Evolutionary conservation across 1,140 invertebrate genomes (phyloP), one percentile per base, ranked within the genome.

Genomic region (Drosophila watanabei): DNA sequence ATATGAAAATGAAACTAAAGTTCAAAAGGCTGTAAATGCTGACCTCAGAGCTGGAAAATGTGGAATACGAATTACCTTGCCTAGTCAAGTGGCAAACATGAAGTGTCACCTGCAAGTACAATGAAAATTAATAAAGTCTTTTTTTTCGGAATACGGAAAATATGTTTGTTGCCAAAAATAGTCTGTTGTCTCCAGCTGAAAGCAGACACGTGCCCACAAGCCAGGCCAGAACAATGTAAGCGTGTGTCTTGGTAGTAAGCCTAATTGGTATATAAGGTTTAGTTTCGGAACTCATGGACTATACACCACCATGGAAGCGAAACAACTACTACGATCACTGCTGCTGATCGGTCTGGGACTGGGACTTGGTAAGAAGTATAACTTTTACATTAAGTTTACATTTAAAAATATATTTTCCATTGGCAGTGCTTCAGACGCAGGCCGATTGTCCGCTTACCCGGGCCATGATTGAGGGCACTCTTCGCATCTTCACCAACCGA

Each of bases 401-500:
- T 24, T 48, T 16, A 9, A 24, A 24, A 16, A 2, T 13, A 16
- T 24, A 9, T 16, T 48, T 48, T 4, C 7, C 43, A 11, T 28
- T 70, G 9, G 2, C 13, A 79, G 64, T 79, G 20, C 52, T 71
- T 14, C 75, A 71, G 9, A 14, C 76, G 4, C 4, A 56, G 20
- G 75, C 51, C 10, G 59, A 79, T n/a, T 79, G 77, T 14, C 37
- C 66, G 8, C 37, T 79, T 0, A 32, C 76, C n/a, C 56, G 77
- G 13, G 30, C 59, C 13, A 79, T 79, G 77, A 18, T 79, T 39
- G 76, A 79, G 54, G 76, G 76, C 35, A 79, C 77, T 14, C 51
- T 51, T n/a, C 68, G 77, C 6, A 64, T 79, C 10, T 79, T 79
- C 14, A 59, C 76, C 20, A 64, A 72, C 13, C 66, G 65, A 11